phyloP scores from a whole-genome alignment of 1,140 invertebrate genomes.

The Leptinotarsa defecta region DNA sequence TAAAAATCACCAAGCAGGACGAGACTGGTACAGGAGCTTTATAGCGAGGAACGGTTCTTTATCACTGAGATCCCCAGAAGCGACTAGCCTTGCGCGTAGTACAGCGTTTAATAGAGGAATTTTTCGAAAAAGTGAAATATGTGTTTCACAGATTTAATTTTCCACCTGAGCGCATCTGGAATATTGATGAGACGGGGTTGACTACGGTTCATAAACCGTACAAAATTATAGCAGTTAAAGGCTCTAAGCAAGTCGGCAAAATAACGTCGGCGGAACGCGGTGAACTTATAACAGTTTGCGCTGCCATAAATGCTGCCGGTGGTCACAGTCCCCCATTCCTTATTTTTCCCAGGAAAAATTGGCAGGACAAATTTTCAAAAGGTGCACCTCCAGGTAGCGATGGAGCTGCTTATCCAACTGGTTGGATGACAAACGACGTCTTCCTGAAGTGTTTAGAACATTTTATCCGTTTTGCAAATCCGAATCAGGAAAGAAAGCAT shows the following conservation, averaged over 20 bases:
- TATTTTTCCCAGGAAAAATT: constrained; percentile 53
- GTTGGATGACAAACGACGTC: constrained; percentile 22
- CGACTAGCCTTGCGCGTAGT: too few relatives aligned
- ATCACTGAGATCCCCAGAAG: too few relatives aligned
- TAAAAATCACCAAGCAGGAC: too few relatives aligned
- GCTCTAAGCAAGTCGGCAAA: constrained; percentile 56
- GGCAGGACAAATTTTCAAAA: constrained; percentile 49
- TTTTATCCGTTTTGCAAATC: constrained; percentile 17
- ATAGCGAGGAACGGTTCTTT: too few relatives aligned
- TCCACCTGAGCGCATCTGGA: constrained; percentile 45
- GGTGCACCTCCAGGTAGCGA: constrained; percentile 46
- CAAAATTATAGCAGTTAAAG: constrained; percentile 55
- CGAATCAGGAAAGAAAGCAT: background rate
- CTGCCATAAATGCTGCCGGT: constrained; percentile 48
- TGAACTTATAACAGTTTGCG: constrained; percentile 47
- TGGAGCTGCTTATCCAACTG: constrained; percentile 48
- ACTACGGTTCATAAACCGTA: constrained; percentile 56
- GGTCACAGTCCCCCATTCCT: constrained; percentile 50
- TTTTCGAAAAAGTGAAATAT: too few relatives aligned
- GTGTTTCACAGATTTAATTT: constrained; percentile 41
- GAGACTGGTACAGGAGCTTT: too few relatives aligned
- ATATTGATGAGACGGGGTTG: constrained; percentile 58
- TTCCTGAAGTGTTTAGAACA: constrained; percentile 23
- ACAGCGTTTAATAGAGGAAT: too few relatives aligned
- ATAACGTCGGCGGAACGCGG: constrained; percentile 56